Conservation (phyloP, 2,113 vertebrate genomes). For the Cheilinus undulatus region DNA sequence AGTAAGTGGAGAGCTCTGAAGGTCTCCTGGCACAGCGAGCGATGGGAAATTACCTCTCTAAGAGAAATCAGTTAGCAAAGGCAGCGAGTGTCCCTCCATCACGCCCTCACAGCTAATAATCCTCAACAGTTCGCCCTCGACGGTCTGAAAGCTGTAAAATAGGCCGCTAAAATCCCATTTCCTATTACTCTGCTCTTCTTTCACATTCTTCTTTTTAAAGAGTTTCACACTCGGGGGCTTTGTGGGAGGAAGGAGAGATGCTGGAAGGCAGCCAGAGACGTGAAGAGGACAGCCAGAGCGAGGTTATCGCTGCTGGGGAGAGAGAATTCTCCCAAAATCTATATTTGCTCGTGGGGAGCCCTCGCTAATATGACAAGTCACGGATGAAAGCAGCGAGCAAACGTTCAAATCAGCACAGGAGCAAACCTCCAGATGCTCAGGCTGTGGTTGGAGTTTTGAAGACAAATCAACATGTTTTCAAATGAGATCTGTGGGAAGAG, state of each 20-base stretch:
- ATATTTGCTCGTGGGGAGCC: slow-evolving; percentile 11
- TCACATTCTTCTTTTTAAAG: slow-evolving; percentile 10
- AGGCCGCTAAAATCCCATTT: slow-evolving; percentile 31
- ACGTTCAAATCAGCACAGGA: background rate
- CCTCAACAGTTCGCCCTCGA: slow-evolving; percentile 11
- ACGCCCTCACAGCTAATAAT: slow-evolving; percentile 19
- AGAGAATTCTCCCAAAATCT: slow-evolving; percentile 1
- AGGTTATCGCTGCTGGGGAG: background rate
- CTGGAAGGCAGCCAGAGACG: slow-evolving; percentile 23
- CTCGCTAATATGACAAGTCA: background rate
- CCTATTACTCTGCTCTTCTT: slow-evolving; percentile 9
- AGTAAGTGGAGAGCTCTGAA: slow-evolving; percentile 14
- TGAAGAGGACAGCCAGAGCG: background rate
- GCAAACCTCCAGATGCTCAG: background rate
- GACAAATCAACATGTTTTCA: no score
- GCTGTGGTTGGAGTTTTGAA: no score
- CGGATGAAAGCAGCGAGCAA: background rate
- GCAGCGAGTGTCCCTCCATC: slow-evolving; percentile 2
- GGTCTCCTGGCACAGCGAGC: slow-evolving; percentile 21
- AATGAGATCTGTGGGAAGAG: no score
- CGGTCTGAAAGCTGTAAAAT: slow-evolving; percentile 23
- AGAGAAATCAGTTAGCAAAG: slow-evolving; percentile 34
- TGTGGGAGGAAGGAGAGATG: background rate
- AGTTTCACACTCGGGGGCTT: background rate
- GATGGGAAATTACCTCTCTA: slow-evolving; percentile 32